Conservation (phyloP, 1,140 invertebrate genomes). For the Capitella teleta region DNA sequence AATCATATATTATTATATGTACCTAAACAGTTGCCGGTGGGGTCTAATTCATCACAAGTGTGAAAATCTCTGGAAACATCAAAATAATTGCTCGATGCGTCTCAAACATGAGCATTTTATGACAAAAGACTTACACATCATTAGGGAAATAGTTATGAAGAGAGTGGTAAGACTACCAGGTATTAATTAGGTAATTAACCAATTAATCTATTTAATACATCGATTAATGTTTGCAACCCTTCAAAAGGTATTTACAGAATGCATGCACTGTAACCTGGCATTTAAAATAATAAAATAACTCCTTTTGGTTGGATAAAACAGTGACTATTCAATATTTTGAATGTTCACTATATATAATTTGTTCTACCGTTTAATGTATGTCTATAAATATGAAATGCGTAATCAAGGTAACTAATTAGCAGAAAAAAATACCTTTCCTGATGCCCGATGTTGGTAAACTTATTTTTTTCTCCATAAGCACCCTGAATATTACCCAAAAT, state of each 20-base stretch:
- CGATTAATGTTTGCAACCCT: not conserved
- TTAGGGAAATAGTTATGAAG: not conserved
- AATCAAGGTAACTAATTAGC: not conserved
- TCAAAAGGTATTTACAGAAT: not conserved
- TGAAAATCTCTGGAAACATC: too few relatives aligned
- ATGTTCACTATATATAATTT: not conserved
- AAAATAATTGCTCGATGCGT: too few relatives aligned
- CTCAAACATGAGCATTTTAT: not conserved
- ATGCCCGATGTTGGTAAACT: not conserved
- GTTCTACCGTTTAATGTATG: not conserved
- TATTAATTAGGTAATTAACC: not conserved
- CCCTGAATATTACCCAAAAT: not conserved
- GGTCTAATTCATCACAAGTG: too few relatives aligned
- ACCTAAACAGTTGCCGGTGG: too few relatives aligned
- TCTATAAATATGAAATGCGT: not conserved
- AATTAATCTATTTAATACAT: not conserved
- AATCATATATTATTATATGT: too few relatives aligned
- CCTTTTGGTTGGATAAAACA: not conserved
- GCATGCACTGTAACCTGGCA: too few relatives aligned
- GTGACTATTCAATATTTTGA: not conserved
- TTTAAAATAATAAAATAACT: not conserved
- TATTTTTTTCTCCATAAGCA: not conserved
- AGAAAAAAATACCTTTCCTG: not conserved
- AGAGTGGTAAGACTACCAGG: not conserved
- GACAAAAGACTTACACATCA: not conserved